Evolutionary conservation across 2,797 vertebrate species (phyloP), one percentile per base, ranked within the genome.

Genomic region (Cercopithecus neglectus): DNA sequence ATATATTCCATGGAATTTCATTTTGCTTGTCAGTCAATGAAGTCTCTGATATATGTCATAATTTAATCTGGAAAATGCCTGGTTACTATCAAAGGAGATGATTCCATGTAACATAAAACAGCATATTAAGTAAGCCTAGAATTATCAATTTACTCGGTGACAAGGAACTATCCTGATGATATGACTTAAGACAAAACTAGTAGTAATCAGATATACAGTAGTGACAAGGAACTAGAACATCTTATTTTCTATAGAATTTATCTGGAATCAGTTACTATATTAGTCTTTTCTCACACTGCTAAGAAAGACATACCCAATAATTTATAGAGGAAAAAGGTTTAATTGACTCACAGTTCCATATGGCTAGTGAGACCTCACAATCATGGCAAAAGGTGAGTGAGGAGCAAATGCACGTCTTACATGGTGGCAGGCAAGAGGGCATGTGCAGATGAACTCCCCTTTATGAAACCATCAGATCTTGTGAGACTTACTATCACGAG

Each of bases 31-130:
- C 89, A 83, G 75, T 5, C 26, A 93, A 16, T 90, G 50, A 80
- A 39, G 14, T 83, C 2, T 21, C 67, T 53, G 28, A 39, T 33
- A 74, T 74, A n/a, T 14, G 14, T 78, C n/a, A 88, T 88, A n/a
- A 84, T 93, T 79, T 93, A 94, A 88, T 83, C 33, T 95, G 83
- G 80, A 95, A 96, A 90, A 87, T 36, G 5, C 39, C 26, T 70
- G 39, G 55, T 74, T n/a, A 41, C 55, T 70, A 13, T 94, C 16
- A 67, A 44, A 91, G 19, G 21, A 84, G 59, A 86, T 89, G 70
- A 91, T 94, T 72, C 28, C 7, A 64, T 17, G 90, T 78, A 74
- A 79, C 1, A 30, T 55, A 90, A 86, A 30, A 83, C 28, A 83
- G 28, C 22, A 59, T 19, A 70, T 67, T 59, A 88, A 53, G 24